These are phyloP conservation scores for Sebastes kiyomatsui DNA, from an alignment of 2,797 vertebrate genomes.

Conservation along the genomic window DNA sequence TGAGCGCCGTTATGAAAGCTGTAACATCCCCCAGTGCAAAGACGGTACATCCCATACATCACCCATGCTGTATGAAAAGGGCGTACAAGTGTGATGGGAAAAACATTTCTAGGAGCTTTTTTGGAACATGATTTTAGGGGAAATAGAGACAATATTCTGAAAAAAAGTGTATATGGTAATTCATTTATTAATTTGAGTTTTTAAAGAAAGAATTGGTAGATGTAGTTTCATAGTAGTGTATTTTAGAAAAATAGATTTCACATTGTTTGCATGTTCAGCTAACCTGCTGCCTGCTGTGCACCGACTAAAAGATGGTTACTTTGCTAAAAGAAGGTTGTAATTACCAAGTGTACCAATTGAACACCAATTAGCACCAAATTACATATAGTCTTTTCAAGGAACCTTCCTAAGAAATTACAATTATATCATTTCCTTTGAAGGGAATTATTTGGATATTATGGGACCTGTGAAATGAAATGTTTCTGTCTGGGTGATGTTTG, in stretches of 20 bases:
- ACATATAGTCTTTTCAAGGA: background rate
- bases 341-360: background rate
- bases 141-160: background rate
- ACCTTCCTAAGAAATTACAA: background rate
- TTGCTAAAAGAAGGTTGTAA: conserved; percentile 21
- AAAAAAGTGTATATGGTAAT: background rate
- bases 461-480: background rate
- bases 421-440: background rate
- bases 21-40: conserved; percentile 91
- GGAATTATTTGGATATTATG: background rate
- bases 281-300: background rate
- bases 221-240: background rate
- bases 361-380: background rate
- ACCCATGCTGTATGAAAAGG: background rate
- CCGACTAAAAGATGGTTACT: background rate
- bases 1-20: conserved; percentile 88
- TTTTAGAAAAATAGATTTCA: background rate
- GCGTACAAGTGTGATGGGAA: background rate
- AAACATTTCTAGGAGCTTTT: background rate
- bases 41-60: conserved; percentile 79
- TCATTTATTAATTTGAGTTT: background rate
- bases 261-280: background rate
- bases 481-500: background rate
- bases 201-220: background rate
- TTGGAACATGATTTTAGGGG: background rate